phyloP scores from a whole-genome alignment of 2,888 invertebrate genomes.

The Ypsolopha scabrella region DNA sequence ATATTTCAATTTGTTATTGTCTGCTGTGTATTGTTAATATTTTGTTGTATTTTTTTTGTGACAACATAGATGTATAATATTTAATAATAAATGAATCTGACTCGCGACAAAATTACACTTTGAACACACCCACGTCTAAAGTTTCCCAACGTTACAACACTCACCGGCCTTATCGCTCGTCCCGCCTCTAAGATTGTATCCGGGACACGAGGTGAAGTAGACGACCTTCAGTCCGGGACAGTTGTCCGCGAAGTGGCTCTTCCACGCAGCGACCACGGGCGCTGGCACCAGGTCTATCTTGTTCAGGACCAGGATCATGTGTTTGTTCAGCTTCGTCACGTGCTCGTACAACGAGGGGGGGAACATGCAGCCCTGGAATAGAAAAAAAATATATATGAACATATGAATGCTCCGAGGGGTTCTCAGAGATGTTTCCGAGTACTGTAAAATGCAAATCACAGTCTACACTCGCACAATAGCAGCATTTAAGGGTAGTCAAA shows the following conservation, averaged over 20 bases:
- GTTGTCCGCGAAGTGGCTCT: constrained; percentile 76
- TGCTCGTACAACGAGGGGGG: constrained; percentile 90
- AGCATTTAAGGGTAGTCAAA: too few relatives aligned
- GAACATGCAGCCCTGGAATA: constrained; percentile 80
- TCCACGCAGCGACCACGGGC: constrained; percentile 88
- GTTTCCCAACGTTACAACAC: constrained; percentile 15
- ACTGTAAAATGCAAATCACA: too few relatives aligned
- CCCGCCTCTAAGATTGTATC: constrained; percentile 75
- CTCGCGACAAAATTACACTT: neutral
- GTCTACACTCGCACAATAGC: too few relatives aligned
- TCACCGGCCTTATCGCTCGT: constrained; percentile 66
- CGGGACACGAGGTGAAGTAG: constrained; percentile 87
- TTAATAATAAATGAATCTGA: too few relatives aligned
- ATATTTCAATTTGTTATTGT: too few relatives aligned
- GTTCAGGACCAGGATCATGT: constrained; percentile 89
- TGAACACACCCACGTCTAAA: neutral
- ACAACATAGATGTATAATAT: too few relatives aligned
- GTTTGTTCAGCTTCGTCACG: constrained; percentile 79
- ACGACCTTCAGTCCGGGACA: constrained; percentile 83
- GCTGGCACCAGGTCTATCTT: constrained; percentile 92
- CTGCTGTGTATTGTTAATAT: too few relatives aligned
- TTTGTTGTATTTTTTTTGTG: too few relatives aligned
- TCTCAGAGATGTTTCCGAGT: too few relatives aligned
- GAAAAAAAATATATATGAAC: too few relatives aligned
- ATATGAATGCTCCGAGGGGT: too few relatives aligned